phyloP scores from a whole-genome alignment of 2,113 vertebrate species.

The Opisthocomus hoazin region DNA sequence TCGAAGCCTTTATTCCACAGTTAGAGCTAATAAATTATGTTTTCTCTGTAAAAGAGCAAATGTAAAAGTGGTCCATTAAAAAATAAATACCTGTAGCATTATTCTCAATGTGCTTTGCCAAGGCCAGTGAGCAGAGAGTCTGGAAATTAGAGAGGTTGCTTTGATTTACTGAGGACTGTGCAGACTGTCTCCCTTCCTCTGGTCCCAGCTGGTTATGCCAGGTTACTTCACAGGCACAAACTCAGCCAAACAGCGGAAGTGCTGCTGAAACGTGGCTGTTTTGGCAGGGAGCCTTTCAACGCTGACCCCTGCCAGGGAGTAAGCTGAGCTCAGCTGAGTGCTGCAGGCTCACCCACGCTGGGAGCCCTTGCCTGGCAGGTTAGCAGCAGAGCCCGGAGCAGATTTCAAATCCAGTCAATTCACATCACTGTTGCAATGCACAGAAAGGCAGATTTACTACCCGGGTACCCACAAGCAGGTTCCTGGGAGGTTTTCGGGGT shows the following conservation, averaged over 20 bases:
- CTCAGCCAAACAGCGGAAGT: not conserved
- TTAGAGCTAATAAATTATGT: not conserved
- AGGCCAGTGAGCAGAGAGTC: not conserved
- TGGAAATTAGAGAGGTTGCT: not conserved
- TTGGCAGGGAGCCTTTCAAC: not conserved
- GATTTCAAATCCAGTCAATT: not conserved
- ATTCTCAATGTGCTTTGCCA: not conserved
- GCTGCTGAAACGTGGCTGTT: not conserved
- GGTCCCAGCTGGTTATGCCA: fast-evolving
- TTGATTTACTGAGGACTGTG: not conserved
- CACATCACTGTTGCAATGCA: fast-evolving
- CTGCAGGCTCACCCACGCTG: not conserved
- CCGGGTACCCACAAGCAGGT: fast-evolving
- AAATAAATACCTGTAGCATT: not conserved
- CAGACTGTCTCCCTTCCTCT: not conserved
- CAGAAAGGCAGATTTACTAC: too few species aligned
- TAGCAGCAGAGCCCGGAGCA: not conserved
- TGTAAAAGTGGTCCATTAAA: not conserved
- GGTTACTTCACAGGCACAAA: too few species aligned
- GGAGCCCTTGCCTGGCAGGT: not conserved
- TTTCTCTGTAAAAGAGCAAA: not conserved
- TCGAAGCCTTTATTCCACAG: not conserved
- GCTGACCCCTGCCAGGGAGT: too few species aligned
- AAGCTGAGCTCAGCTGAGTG: not conserved
- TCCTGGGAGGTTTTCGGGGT: not conserved